Evolutionary conservation across 1,140 invertebrate genomes (phyloP).

Genomic region (Drosophila santomea): DNA sequence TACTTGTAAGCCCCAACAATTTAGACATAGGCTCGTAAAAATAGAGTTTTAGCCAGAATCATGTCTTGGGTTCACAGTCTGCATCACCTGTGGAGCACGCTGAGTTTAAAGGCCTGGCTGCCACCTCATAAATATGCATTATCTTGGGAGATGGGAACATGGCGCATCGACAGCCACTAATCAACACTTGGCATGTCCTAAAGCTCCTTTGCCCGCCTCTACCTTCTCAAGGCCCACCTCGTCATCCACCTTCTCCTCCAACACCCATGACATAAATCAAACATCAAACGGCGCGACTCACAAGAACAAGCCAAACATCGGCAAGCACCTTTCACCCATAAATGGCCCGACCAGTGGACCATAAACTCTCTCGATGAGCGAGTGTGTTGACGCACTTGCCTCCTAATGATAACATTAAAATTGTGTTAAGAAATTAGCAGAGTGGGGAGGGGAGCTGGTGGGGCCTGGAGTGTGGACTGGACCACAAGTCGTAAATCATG

Average conservation of each 20-base stretch:
- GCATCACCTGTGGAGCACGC: constrained; percentile 1
- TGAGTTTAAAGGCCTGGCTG: background rate
- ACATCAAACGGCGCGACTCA: constrained; percentile 65
- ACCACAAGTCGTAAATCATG: constrained; percentile 72
- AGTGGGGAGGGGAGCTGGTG: constrained; percentile 7
- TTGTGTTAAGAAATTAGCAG: constrained; percentile 82
- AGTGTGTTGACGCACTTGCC: constrained; percentile 63
- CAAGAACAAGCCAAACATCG: constrained; percentile 34
- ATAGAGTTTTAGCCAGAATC: background rate
- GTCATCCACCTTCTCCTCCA: background rate
- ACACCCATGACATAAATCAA: constrained; percentile 61
- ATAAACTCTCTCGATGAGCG: constrained; percentile 44
- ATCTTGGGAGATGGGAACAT: background rate
- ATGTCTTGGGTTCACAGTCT: background rate
- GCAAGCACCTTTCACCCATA: constrained; percentile 71
- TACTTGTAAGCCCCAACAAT: background rate
- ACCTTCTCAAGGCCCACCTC: background rate
- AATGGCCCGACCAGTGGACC: constrained; percentile 56
- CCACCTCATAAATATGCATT: constrained; percentile 28
- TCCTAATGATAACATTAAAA: constrained; percentile 83
- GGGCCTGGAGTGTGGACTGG: background rate
- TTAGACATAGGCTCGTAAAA: constrained; percentile 1
- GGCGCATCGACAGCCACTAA: constrained; percentile 25
- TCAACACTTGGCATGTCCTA: constrained; percentile 53
- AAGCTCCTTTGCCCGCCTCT: constrained; percentile 20